Evolutionary conservation across 2,113 vertebrate genomes (phyloP), one percentile per base, ranked within the genome.

Genomic region (Hippocampus zosterae): DNA sequence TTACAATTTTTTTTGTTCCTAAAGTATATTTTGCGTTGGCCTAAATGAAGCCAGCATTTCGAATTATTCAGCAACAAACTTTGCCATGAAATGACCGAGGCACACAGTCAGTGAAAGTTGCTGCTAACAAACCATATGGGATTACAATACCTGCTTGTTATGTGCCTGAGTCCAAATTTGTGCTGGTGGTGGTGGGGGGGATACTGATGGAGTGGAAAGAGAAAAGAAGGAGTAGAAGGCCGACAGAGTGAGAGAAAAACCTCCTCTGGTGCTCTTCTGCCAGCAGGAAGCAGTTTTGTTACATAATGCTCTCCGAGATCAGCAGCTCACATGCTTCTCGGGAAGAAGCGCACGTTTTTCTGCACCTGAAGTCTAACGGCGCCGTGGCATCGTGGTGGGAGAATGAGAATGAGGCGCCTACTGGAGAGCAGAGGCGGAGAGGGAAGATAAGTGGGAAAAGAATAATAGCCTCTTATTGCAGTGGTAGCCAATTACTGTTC

Each of bases 321-420:
- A 76, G 83, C 77, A 85, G 80, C 86, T 87, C 85, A 81, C 86
- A 87, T 87, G 85, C 89, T 88, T 87, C 86, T 85, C 81, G 86
- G 82, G 79, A 87, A 88, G 80, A 68, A 78, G 68, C 52, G 76
- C 86, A 91, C 80, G 82, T 88, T 89, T 78, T 83, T 66, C 44
- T 79, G 80, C 83, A 87, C 86, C 86, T 86, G 76, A 82, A 83
- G 77, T 81, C 75, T 82, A 68, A 70, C 65, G 68, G 80, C 12
- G 19, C 13, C 19, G 33, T 40, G 29, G 59, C 12, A 16, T 41
- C 37, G 21, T 11, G 61, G 62, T 70, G 67, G 71, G 66, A 78
- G 72, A 52, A 69, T n/a, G 60, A 68, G 79, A 69, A 80, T 65
- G 69, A 77, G 69, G 68, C 68, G 73, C 67, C 3, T 13, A 44